These are phyloP conservation scores for Eidolon helvum DNA, from an alignment of 2,113 vertebrate genomes.

Conservation along the genomic window DNA sequence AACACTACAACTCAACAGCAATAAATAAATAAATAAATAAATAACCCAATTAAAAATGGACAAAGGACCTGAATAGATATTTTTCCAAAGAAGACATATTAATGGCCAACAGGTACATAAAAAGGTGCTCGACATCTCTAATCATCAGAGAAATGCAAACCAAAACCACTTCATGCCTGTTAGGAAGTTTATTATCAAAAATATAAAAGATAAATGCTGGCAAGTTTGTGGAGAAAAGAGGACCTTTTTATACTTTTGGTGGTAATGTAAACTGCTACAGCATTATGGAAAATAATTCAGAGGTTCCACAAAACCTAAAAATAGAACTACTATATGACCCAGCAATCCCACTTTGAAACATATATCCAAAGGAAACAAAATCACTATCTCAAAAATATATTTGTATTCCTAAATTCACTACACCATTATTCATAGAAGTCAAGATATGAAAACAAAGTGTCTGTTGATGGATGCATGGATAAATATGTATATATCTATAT, in stretches of 20 bases:
- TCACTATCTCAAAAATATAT: not conserved
- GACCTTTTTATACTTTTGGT: not conserved
- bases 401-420: not conserved
- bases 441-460: not conserved
- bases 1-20: not conserved
- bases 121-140: not conserved
- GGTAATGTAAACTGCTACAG: not conserved
- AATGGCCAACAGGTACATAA: not conserved
- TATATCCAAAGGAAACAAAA: not conserved
- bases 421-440: not conserved
- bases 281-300: not conserved
- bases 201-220: not conserved
- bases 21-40: not conserved
- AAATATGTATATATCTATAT: not conserved
- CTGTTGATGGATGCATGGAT: not conserved
- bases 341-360: not conserved
- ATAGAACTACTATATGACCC: not conserved
- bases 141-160: not conserved
- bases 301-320: not conserved
- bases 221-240: not conserved
- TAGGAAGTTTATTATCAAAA: not conserved
- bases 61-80: too few species aligned
- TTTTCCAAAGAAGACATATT: not conserved
- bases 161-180: not conserved
- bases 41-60: not conserved